phyloP scores from a whole-genome alignment of 2,113 vertebrate species.

The Pygoscelis antarcticus region DNA sequence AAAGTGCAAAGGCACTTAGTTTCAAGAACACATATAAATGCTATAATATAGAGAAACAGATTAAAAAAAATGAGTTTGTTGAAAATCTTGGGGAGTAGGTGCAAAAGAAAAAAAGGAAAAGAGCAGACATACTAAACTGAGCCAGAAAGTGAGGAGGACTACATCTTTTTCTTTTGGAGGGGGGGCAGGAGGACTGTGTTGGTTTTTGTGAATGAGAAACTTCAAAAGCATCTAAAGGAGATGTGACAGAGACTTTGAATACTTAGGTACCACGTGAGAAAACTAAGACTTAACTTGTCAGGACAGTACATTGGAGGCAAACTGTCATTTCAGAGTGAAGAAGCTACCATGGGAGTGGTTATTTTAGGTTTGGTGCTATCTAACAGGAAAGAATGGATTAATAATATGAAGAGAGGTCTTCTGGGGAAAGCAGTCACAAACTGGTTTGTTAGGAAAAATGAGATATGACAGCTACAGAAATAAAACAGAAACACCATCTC shows the following conservation, averaged over 20 bases:
- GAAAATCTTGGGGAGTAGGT: neutral
- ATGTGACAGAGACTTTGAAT: neutral
- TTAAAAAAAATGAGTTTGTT: accelerated
- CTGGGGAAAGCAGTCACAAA: neutral
- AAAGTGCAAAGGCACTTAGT: neutral
- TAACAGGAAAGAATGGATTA: neutral
- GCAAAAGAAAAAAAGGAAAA: neutral
- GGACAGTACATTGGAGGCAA: neutral
- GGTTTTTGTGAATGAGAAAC: neutral
- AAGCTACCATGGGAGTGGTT: neutral
- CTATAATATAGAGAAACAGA: neutral
- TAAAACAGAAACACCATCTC: neutral
- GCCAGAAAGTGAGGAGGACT: neutral
- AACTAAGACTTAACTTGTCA: neutral
- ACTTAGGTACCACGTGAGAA: neutral
- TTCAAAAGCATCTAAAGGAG: neutral
- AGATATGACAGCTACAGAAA: neutral
- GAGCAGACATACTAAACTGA: neutral
- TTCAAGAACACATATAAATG: neutral
- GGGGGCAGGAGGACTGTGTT: neutral
- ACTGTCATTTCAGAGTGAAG: neutral
- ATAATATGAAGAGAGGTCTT: neutral
- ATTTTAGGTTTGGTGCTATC: neutral
- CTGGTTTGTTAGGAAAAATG: neutral
- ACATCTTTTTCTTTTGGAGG: neutral